Conservation (phyloP, 1,140 invertebrate species). For the Trichoplusia ni region DNA sequence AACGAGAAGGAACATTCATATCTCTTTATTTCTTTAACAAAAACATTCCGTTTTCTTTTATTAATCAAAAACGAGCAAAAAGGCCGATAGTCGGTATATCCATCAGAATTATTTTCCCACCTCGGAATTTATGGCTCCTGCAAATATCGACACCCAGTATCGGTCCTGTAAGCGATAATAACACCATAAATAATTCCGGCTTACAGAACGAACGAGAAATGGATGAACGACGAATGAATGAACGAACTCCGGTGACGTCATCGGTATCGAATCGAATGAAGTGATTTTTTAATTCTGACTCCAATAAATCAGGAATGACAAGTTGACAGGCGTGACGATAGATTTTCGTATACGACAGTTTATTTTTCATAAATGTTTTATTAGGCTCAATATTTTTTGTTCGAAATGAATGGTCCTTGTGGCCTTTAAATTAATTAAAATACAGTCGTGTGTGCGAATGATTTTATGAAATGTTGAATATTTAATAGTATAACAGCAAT, state of each 20-base stretch:
- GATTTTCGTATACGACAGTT: slow-evolving; percentile 2
- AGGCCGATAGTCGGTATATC: neutral
- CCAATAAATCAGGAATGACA: slow-evolving; percentile 7
- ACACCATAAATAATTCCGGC: slow-evolving; percentile 16
- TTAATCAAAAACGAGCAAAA: neutral
- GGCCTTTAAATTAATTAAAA: neutral
- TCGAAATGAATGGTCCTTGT: neutral
- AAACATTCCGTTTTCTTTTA: too few species aligned
- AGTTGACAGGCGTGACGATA: slow-evolving; percentile 14
- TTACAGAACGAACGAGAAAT: too few species aligned
- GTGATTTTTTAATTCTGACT: slow-evolving; percentile 14
- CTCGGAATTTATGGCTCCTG: neutral
- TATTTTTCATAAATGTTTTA: slow-evolving; percentile 17
- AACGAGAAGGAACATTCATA: too few species aligned
- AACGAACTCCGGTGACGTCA: neutral
- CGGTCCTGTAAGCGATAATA: slow-evolving; percentile 5
- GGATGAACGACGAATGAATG: slow-evolving; percentile 6
- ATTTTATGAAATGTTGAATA: too few species aligned
- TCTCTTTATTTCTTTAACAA: too few species aligned
- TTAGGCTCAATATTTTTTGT: neutral
- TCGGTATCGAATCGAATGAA: neutral
- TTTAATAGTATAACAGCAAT: too few species aligned
- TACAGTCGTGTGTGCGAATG: too few species aligned
- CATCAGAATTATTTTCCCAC: slow-evolving; percentile 6
- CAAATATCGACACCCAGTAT: slow-evolving; percentile 1